Conservation (phyloP, 2,113 vertebrate species). For the Erinaceus europaeus region DNA sequence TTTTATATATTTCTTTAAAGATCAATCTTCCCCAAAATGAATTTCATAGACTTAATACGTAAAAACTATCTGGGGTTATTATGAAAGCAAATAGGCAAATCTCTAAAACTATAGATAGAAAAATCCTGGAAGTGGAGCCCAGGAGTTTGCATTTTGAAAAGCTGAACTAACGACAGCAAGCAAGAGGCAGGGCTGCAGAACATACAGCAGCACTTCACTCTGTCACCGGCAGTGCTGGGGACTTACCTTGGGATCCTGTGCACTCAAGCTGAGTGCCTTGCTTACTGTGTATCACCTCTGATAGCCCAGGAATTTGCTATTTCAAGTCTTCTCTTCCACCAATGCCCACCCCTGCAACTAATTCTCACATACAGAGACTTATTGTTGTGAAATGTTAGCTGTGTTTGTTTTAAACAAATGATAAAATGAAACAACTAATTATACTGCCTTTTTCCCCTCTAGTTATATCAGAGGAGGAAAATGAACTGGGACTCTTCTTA, state of each 20-base stretch:
- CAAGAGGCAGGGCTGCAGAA: too few relatives aligned
- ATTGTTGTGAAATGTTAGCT: slow-evolving; percentile 19
- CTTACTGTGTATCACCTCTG: too few relatives aligned
- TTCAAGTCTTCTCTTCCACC: neutral
- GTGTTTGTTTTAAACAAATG: slow-evolving; percentile 39
- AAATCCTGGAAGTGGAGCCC: neutral
- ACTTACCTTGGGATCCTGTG: too few relatives aligned
- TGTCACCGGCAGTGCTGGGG: too few relatives aligned
- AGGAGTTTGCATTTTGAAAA: neutral
- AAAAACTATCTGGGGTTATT: neutral
- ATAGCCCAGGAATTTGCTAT: neutral
- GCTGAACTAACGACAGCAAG: too few relatives aligned
- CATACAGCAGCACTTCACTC: too few relatives aligned
- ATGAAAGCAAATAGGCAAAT: neutral
- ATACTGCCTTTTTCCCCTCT: slow-evolving; percentile 50
- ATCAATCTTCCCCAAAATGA: slow-evolving; percentile 23
- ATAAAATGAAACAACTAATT: slow-evolving; percentile 42
- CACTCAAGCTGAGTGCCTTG: too few relatives aligned
- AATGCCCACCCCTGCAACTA: too few relatives aligned
- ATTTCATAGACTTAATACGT: neutral
- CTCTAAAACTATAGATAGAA: neutral
- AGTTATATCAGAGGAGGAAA: slow-evolving; percentile 89
- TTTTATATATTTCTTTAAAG: neutral
- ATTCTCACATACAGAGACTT: neutral
- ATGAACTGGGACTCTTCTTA: slow-evolving; percentile 88